Evolutionary conservation across 2,888 invertebrate genomes (phyloP), one percentile per base, ranked within the genome.

Genomic region (Drosophila mulleri): DNA sequence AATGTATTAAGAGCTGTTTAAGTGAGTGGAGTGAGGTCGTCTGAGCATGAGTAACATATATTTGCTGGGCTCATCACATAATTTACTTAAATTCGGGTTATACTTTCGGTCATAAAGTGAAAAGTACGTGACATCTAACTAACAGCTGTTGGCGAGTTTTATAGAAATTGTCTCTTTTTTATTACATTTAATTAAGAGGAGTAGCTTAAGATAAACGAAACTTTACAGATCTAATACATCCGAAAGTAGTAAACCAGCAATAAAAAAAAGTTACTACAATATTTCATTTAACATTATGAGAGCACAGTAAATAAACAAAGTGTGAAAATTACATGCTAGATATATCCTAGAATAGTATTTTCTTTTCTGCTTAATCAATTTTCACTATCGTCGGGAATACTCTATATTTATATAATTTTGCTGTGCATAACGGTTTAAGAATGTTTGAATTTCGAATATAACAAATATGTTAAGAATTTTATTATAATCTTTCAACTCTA

Each of bases 121-220:
- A 18, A 44, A 44, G 54, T 47, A 67, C 57, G 54, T 58, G 67
- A 48, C 65, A 48, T 35, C 29, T 29, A 66, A 52, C 11, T 62
- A 54, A 32, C 14, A 41, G 29, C 20, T 41, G 50, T 16, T 18
- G 35, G 35, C n/a, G 3, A 18, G 11, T 12, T 47, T n/a, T 18
- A 48, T 18, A 29, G 39, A 50, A 60, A 39, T 6, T 29, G 29
- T 18, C 14, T 12, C 8, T 39, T 41, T 41, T 50, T 29, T 50
- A 41, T 37, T 16, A 57, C n/a, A 45, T 23, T 16, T 35, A 35
- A 11, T 23, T 23, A 35, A 35, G 20, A 7, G 23, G 16, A 20
- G 23, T 16, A n/a, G 37, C n/a, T 26, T 26, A 7, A 14, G n/a
- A n/a, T 56, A 12, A 54, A 39, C 39, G 39, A 18, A 54, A 54